Percentiles rank a stretch among this genome's conserved stretches.
Evolutionary conservation across 2,888 invertebrate species (phyloP).

Genomic region (Unio pictorum): DNA sequence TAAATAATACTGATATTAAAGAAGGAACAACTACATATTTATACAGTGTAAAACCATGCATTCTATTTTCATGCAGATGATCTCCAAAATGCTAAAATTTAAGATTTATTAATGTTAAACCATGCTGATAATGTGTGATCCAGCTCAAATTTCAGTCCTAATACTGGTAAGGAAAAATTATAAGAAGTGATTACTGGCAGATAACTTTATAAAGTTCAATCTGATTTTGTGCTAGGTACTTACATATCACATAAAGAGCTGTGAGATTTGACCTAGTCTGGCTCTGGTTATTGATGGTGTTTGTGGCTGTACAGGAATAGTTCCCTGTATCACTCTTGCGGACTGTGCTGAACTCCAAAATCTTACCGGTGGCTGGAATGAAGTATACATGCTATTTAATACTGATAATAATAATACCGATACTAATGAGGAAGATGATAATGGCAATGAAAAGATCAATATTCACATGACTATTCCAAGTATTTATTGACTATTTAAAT

Average conservation of each 20-base stretch:
- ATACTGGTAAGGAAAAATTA: too few species aligned
- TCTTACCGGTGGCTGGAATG: slow-evolving; percentile 20
- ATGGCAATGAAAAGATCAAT: neutral
- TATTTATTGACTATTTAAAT: neutral
- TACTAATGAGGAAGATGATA: neutral
- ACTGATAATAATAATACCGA: neutral
- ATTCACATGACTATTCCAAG: neutral
- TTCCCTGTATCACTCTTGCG: slow-evolving; percentile 40
- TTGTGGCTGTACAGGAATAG: slow-evolving; percentile 52
- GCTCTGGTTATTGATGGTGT: slow-evolving; percentile 27
- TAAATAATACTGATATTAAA: too few species aligned
- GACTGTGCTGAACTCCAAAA: slow-evolving; percentile 31
- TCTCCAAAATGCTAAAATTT: too few species aligned
- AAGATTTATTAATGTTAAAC: too few species aligned
- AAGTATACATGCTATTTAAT: neutral
- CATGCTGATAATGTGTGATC: too few species aligned
- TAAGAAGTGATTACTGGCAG: too few species aligned
- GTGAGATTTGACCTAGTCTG: slow-evolving; percentile 20
- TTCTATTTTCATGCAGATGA: too few species aligned
- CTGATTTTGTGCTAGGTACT: slow-evolving; percentile 20
- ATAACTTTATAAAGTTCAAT: too few species aligned
- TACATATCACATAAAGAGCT: slow-evolving; percentile 50
- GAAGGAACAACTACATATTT: too few species aligned
- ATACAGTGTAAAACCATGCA: too few species aligned
- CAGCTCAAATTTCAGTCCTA: too few species aligned